Evolutionary conservation across 2,797 vertebrate species (phyloP), one percentile per base, ranked within the genome.

Genomic region (Coreius guichenoti): DNA sequence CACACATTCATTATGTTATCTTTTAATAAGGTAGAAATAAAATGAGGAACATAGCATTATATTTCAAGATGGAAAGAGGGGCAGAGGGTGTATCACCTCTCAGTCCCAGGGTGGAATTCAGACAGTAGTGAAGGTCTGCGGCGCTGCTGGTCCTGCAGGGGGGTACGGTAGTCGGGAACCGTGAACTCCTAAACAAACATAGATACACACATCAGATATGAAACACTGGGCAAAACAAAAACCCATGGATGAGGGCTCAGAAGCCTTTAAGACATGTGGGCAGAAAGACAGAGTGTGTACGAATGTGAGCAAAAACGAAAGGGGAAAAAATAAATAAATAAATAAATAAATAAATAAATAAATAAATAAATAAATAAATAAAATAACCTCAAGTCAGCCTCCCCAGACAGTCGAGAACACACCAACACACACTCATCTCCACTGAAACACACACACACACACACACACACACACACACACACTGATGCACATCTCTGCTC

Each of bases 121-220:
- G 98, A 99, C 31, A 99, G 96, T 91, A 99, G 92, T 17, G 98
- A 99, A 5, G 97, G 98, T 75, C 98, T 95, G 74, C 98, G 96
- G 13, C 98, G 96, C 88, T 97, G 97, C 83, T 91, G 93, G 91
- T 99, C 98, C 90, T 95, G 95, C 89, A 98, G 92, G 90, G 98
- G 98, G 88, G 95, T 90, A 65, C 97, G 97, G 87, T 98, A 99
- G 90, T 99, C 98, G n/a, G 96, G 94, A 90, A 98, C 93, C 0
- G 96, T 92, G 88, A 99, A 99, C 82, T 99, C 98, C 98, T 99
- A 87, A 80, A 86, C 77, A 77, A 11, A 85, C 70, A 76, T 12
- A 86, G 26, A 89, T 36, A 81, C 13, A 49, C 12, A 89, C 23
- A 70, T 56, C 26, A 85, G 74, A 88, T 68, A 68, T 58, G 36